These are phyloP conservation scores for Bombyx mandarina DNA, from an alignment of 1,140 invertebrate genomes.

Conservation along the genomic window DNA sequence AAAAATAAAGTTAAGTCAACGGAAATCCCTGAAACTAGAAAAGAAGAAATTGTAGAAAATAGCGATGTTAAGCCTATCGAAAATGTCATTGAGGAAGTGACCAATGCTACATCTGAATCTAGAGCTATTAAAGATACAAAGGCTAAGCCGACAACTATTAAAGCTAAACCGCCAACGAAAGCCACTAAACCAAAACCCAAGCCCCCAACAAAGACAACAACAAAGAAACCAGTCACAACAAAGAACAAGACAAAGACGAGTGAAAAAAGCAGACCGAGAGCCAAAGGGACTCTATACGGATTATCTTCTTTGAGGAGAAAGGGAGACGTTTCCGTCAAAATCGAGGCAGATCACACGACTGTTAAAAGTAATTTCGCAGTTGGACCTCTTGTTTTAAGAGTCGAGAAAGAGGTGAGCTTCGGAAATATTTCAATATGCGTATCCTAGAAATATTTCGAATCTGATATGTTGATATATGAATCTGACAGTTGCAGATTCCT, in stretches of 20 bases:
- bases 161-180: constrained; percentile 40
- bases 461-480: no score
- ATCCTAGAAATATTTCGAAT: neutral
- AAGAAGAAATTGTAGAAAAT: constrained; percentile 26
- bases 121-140: constrained; percentile 40
- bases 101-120: constrained; percentile 26
- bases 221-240: constrained; percentile 48
- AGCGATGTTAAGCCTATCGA: constrained; percentile 23
- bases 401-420: constrained; percentile 80
- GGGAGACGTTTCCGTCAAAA: constrained; percentile 84
- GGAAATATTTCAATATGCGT: constrained; percentile 7
- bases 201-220: constrained; percentile 40
- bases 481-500: neutral
- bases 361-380: constrained; percentile 85
- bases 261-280: constrained; percentile 73
- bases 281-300: constrained; percentile 84
- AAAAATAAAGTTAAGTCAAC: constrained; percentile 26
- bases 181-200: constrained; percentile 40
- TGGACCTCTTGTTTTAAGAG: constrained; percentile 82
- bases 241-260: constrained; percentile 67
- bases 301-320: constrained; percentile 81
- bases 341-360: constrained; percentile 83
- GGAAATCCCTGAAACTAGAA: constrained; percentile 26
- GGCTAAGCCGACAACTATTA: constrained; percentile 35
- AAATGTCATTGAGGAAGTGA: constrained; percentile 36